A percentile compares a stretch with the other conserved stretches of the same genome.
Evolutionary conservation across 2,888 invertebrate genomes (phyloP).

Genomic region (Dioctria rufipes): DNA sequence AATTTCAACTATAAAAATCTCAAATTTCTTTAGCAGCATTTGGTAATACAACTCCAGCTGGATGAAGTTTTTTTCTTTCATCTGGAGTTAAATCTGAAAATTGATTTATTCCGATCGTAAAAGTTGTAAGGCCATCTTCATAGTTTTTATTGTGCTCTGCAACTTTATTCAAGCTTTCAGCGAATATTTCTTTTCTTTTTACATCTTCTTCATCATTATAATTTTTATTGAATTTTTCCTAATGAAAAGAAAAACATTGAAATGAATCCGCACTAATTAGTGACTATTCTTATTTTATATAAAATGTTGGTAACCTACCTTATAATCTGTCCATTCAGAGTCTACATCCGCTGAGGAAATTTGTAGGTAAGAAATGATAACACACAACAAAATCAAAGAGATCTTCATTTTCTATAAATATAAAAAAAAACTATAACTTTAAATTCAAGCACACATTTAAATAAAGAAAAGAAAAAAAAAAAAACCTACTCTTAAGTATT

Average conservation of each 20-base stretch:
- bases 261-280: background rate
- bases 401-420: conserved; percentile 32
- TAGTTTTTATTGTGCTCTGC: conserved; percentile 22
- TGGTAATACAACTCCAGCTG: background rate
- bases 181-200: conserved; percentile 9
- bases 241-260: background rate
- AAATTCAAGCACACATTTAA: background rate
- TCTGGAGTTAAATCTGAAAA: conserved; percentile 15
- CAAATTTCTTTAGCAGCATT: background rate
- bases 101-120: conserved; percentile 25
- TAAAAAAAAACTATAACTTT: background rate
- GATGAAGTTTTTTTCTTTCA: conserved; percentile 2
- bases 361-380: background rate
- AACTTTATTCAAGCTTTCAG: background rate
- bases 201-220: conserved; percentile 24
- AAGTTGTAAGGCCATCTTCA: background rate
- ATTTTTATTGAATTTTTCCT: conserved; percentile 25
- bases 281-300: background rate
- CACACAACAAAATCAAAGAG: background rate
- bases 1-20: background rate
- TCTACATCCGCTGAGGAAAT: conserved; percentile 2
- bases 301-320: background rate
- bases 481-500: background rate
- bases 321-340: conserved; percentile 15
- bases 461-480: background rate